Conservation (phyloP, 2,888 invertebrate genomes). For the Horisme vitalbata region DNA sequence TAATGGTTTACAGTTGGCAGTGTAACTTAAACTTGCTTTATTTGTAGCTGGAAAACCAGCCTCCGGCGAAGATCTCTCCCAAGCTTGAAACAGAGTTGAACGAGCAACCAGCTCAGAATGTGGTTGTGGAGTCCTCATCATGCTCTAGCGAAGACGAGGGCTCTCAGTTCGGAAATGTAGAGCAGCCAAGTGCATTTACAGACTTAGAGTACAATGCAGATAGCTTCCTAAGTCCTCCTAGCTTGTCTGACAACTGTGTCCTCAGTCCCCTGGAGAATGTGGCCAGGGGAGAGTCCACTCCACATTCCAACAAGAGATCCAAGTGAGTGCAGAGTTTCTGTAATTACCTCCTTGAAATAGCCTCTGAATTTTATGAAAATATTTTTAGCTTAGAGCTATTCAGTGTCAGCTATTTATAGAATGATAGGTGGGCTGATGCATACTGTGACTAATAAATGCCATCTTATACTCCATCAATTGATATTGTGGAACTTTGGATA, state of each 20-base stretch:
- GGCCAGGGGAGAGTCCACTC: conserved; percentile 73
- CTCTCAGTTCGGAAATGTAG: conserved; percentile 55
- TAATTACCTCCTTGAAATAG: conserved; percentile 6
- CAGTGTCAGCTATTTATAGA: conserved; percentile 34
- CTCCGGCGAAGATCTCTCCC: conserved; percentile 63
- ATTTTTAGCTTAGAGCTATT: conserved; percentile 36
- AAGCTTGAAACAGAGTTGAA: conserved; percentile 53
- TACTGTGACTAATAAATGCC: conserved; percentile 33
- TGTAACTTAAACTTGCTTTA: neutral
- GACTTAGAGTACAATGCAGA: conserved; percentile 75
- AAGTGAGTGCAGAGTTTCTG: conserved; percentile 50
- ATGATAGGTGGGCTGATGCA: conserved; percentile 35
- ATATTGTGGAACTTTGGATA: conserved; percentile 11
- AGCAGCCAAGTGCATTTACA: conserved; percentile 67
- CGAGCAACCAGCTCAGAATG: conserved; percentile 66
- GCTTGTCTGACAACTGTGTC: conserved; percentile 73
- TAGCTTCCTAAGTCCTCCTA: conserved; percentile 75
- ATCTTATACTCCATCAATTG: conserved; percentile 31
- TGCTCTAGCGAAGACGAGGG: conserved; percentile 73
- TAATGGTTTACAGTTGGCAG: conserved; percentile 21
- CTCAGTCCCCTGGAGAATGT: conserved; percentile 77
- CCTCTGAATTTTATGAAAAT: conserved; percentile 29
- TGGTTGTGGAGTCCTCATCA: conserved; percentile 72
- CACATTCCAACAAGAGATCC: conserved; percentile 75
- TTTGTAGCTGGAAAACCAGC: conserved; percentile 75